phyloP scores from a whole-genome alignment of 2,888 invertebrate genomes.

The Temnothorax unifasciatus region DNA sequence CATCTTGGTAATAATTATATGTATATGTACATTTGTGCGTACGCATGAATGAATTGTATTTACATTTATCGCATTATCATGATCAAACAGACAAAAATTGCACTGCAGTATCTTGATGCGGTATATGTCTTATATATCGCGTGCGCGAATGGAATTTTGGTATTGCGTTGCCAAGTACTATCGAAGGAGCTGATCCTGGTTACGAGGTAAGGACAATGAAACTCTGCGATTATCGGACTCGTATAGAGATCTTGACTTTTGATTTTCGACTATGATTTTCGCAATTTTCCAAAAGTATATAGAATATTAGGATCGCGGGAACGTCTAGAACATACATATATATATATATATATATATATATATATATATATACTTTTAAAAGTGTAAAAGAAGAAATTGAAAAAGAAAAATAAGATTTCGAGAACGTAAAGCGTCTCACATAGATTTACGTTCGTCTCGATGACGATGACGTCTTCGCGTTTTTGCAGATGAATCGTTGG shows the following conservation, averaged over 20 bases:
- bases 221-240: background rate
- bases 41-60: slow-evolving; percentile 9
- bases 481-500: slow-evolving; percentile 73
- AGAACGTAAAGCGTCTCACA: no score
- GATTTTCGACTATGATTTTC: no score
- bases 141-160: background rate
- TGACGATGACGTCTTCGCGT: background rate
- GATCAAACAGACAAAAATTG: slow-evolving; percentile 20
- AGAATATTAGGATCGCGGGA: no score
- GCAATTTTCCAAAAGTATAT: no score
- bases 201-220: slow-evolving; percentile 44
- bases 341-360: no score
- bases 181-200: background rate
- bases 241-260: no score
- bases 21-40: background rate
- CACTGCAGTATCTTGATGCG: background rate
- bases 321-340: background rate
- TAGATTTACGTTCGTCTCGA: background rate
- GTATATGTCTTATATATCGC: slow-evolving; percentile 49
- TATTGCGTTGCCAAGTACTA: slow-evolving; percentile 23
- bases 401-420: no score
- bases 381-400: no score
- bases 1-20: background rate
- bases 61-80: slow-evolving; percentile 26
- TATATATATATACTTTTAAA: no score